A percentile compares a stretch with the other conserved stretches of the same genome.
These are phyloP conservation scores for Buathra laborator DNA, from an alignment of 2,888 invertebrate genomes.

Conservation along the genomic window DNA sequence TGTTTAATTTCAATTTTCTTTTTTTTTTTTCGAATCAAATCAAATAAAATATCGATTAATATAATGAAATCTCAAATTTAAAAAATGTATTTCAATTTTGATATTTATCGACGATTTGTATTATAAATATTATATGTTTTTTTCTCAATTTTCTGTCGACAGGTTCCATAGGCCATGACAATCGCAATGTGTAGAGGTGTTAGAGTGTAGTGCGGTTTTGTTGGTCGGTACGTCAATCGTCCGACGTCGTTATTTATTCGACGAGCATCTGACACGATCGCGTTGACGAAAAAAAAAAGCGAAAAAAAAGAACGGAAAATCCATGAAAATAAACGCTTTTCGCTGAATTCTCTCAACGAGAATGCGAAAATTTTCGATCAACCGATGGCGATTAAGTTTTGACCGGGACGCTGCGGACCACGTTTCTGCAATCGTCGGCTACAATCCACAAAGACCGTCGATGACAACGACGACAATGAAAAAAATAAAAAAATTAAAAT, in stretches of 20 bases:
- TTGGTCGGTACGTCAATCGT: constrained; percentile 69
- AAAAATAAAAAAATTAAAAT: constrained; percentile 1
- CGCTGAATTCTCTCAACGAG: background rate
- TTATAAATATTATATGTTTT: background rate
- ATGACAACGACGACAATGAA: background rate
- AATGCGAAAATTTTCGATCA: background rate
- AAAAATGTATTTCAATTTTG: too few species aligned
- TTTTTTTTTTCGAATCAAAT: too few species aligned
- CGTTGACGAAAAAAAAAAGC: constrained; percentile 51
- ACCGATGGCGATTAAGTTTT: background rate
- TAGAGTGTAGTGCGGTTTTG: constrained; percentile 80
- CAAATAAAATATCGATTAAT: too few species aligned
- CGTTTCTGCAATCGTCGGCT: constrained; percentile 11
- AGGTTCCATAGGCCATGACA: constrained; percentile 94
- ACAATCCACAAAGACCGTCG: background rate
- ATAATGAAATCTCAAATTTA: too few species aligned
- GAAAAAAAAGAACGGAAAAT: constrained; percentile 5
- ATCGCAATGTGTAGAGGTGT: constrained; percentile 87
- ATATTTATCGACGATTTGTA: background rate
- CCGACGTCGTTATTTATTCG: constrained; percentile 45
- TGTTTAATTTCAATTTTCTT: too few species aligned
- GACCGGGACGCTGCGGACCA: constrained; percentile 26
- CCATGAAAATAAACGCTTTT: background rate
- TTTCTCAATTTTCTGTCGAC: constrained; percentile 74
- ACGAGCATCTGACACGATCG: constrained; percentile 47